Evolutionary conservation across 2,797 vertebrate species (phyloP).

Genomic region (Sebastes iracundus): DNA sequence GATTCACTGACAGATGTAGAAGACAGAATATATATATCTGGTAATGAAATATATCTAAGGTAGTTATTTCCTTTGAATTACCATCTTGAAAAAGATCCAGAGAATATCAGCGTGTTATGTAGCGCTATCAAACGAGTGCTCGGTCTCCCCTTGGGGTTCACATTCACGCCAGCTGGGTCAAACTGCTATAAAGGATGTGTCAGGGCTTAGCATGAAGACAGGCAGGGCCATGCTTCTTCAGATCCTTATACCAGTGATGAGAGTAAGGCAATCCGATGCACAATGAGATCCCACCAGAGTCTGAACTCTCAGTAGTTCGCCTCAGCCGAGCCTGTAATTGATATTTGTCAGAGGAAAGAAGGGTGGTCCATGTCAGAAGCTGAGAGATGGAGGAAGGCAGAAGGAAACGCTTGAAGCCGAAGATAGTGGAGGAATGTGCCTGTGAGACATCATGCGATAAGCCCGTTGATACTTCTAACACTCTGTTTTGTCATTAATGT

Average conservation of each 20-base stretch:
- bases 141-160: slow-evolving; percentile 38
- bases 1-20: slow-evolving; percentile 21
- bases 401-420: neutral
- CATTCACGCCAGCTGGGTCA: slow-evolving; percentile 68
- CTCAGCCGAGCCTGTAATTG: slow-evolving; percentile 70
- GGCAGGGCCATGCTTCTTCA: slow-evolving; percentile 44
- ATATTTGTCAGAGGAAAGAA: slow-evolving; percentile 67
- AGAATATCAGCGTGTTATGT: slow-evolving; percentile 47
- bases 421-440: neutral
- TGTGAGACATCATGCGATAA: neutral
- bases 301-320: slow-evolving; percentile 43
- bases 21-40: slow-evolving; percentile 17
- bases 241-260: slow-evolving; percentile 56
- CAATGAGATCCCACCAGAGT: slow-evolving; percentile 66
- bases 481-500: slow-evolving; percentile 1
- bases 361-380: slow-evolving; percentile 60
- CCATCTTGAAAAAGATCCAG: slow-evolving; percentile 27
- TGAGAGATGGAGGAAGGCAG: slow-evolving; percentile 20
- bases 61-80: slow-evolving; percentile 41
- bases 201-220: slow-evolving; percentile 60
- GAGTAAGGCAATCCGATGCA: slow-evolving; percentile 65
- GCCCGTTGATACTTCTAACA: neutral
- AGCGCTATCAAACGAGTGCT: slow-evolving; percentile 18
- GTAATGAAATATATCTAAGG: slow-evolving; percentile 8
- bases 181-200: slow-evolving; percentile 63